Evolutionary conservation across 2,113 vertebrate species (phyloP), one percentile per base, ranked within the genome.

Genomic region (Spea multiplicata): DNA sequence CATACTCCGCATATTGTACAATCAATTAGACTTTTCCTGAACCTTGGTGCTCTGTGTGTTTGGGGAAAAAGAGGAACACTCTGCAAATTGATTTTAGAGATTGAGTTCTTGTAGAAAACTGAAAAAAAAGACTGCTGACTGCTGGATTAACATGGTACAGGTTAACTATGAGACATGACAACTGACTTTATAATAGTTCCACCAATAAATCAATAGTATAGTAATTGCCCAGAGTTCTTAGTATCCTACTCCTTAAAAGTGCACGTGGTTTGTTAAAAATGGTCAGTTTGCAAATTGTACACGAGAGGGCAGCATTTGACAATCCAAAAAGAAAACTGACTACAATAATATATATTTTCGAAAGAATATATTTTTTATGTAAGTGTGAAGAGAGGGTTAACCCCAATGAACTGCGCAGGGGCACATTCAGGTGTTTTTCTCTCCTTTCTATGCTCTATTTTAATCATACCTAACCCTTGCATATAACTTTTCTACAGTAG

Each of bases 291-390:
- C 44, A 3, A 64, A 3, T 53, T 52, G 14, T 64, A 46, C 76
- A 64, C 57, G 8, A 55, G 76, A 78, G 76, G 76, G 76, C 76
- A 78, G 68, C 49, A 72, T 78, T 52, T 16, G 48, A 78, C 59
- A 65, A 52, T n/a, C 14, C 30, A 8, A 65, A 61, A 61, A 14
- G 10, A 5, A 61, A 16, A 61, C 59, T 52, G 50, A 30, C 30
- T 30, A 30, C 30, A 2, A 30, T 30, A 30, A 30, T 30, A 30
- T 2, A 30, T 30, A 30, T 30, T 30, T 30, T 30, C 30, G 1
- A 30, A 30, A 2, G 30, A 30, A 30, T 1, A 30, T 30, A 30
- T 30, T 30, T 30, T 30, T 30, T 30, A 30, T 30, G 30, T 30
- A 30, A 30, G 30, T 30, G 30, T 30, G 30, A 30, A 30, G 30